Conservation (phyloP, 1,140 invertebrate species). For the Drosophila oshimai region DNA sequence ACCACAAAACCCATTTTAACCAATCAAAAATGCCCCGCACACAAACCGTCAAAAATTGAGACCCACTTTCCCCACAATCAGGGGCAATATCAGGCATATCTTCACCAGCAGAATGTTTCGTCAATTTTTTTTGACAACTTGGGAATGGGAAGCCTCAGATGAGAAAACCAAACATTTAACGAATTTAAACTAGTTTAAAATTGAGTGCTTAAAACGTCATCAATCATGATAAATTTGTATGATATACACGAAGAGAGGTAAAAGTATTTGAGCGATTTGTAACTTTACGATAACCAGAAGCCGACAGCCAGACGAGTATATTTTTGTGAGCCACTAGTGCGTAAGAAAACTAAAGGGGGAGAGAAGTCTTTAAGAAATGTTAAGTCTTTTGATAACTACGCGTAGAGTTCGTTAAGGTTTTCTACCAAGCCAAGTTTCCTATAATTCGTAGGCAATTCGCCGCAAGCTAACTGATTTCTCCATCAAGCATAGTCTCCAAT, state of each 20-base stretch:
- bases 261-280: conserved; percentile 27
- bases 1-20: conserved; percentile 43
- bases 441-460: conserved; percentile 45
- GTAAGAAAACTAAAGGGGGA: conserved; percentile 20
- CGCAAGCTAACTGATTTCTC: conserved; percentile 2
- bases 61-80: conserved; percentile 3
- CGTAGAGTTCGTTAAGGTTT: conserved; percentile 21
- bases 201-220: conserved; percentile 25
- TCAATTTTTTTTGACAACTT: conserved; percentile 25
- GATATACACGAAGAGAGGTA: background rate
- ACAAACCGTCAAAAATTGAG: conserved; percentile 6
- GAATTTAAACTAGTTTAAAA: conserved; percentile 70
- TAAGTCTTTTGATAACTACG: conserved; percentile 43
- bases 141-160: background rate
- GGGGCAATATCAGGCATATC: conserved; percentile 61
- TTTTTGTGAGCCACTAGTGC: conserved; percentile 53
- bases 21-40: conserved; percentile 30
- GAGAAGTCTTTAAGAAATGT: conserved; percentile 43
- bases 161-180: conserved; percentile 54
- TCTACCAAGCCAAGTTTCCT: conserved; percentile 43
- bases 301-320: no score
- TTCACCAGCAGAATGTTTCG: conserved; percentile 21
- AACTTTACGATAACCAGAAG: conserved; percentile 18
- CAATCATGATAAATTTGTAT: conserved; percentile 17
- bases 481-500: conserved; percentile 44